Percentiles rank a stretch among this genome's conserved stretches.
Evolutionary conservation across 1,140 invertebrate species (phyloP).

Genomic region (Papilio polyxenes): DNA sequence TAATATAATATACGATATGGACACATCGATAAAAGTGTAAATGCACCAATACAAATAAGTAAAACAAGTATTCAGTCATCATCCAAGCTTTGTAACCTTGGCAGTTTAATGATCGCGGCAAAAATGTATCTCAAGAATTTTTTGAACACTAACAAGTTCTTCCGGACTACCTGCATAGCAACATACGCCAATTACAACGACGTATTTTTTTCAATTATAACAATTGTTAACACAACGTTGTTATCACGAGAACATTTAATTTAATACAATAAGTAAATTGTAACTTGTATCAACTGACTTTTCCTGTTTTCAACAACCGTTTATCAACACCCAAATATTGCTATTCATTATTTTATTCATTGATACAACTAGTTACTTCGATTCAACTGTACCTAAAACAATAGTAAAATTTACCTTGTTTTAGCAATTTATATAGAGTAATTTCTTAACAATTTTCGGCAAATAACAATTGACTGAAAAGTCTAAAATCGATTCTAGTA

Average conservation of each 20-base stretch:
- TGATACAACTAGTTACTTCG: too few species aligned
- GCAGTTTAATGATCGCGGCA: background rate
- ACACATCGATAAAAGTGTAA: background rate
- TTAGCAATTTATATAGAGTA: background rate
- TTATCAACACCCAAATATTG: background rate
- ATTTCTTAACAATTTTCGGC: background rate
- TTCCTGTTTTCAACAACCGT: conserved; percentile 4
- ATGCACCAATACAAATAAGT: background rate
- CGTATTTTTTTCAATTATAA: background rate
- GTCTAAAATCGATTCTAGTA: background rate
- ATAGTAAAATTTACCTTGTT: background rate
- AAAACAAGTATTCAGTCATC: background rate
- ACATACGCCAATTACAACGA: background rate
- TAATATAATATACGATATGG: too few species aligned
- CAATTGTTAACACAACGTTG: background rate
- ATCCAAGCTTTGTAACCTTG: background rate
- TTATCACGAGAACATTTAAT: background rate
- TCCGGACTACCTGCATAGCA: background rate
- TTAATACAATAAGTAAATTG: background rate
- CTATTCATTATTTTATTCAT: too few species aligned
- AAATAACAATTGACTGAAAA: background rate
- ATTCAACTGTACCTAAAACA: background rate
- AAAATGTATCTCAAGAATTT: conserved; percentile 2
- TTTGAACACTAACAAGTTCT: conserved; percentile 10
- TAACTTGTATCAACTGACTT: background rate